Base-by-base conservation (phyloP, 2,113 vertebrate genomes). In the Aepyceros melampus region DNA sequence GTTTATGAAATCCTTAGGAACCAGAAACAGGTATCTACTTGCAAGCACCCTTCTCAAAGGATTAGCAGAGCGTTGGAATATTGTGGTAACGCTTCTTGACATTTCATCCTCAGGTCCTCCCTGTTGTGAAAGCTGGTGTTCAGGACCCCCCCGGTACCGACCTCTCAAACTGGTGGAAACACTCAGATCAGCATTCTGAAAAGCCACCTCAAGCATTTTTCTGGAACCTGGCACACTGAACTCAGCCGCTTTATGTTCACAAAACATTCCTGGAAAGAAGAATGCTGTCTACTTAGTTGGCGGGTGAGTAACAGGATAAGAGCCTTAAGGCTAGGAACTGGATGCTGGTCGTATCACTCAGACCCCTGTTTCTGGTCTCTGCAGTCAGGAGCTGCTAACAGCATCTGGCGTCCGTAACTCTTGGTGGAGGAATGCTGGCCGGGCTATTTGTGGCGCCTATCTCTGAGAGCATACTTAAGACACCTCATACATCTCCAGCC, bases 371-470 rank as follows among this genome's bases (percentile, higher is more conserved):
- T 85, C 95, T 90, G 96, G 87, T 93, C 33, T 16, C 45, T 5
- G 2, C 43, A 1, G 88, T 74, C 82, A 25, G 9, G 14, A 92
- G 88, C 88, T 95, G 91, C 96, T 93, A 86, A 97, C 64, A 93
- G 97, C 87, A 91, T 96, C 97, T 98, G 98, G 90, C 6, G 36
- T 64, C 87, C 47, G 3, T 25, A n/a, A n/a, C 81, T 81, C 89
- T 53, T 7, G 31, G 45, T 19, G 2, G 60, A 95, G 93, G 97
- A 97, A 94, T 93, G 97, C 78, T 76, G 3, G 36, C 64, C 0
- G 36, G 87, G 94, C 96, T 96, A 96, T 98, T 98, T 96, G 94
- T 40, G 33, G 96, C 64, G 16, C 12, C 14, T 86, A 29, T 96
- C 92, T 93, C 97, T 93, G 83, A 92, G 95, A 53, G 58, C 40